Evolutionary conservation across 2,888 invertebrate genomes (phyloP).

Genomic region (Tetranychus truncatus): DNA sequence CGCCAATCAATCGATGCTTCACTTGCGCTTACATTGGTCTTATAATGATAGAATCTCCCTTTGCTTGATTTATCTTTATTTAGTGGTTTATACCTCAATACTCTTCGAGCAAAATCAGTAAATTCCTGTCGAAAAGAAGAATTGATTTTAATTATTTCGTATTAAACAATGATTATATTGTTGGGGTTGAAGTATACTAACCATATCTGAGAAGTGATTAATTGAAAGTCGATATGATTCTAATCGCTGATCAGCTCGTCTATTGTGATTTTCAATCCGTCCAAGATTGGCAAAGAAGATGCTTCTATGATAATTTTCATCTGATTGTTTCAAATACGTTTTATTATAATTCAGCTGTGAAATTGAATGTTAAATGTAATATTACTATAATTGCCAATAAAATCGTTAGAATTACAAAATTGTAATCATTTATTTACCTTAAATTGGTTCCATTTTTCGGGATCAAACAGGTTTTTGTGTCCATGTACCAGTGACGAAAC

Average conservation of each 20-base stretch:
- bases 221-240: constrained; percentile 14
- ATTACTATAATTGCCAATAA: too few species aligned
- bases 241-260: background rate
- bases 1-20: constrained; percentile 56
- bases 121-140: background rate
- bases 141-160: background rate
- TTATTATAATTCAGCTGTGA: constrained; percentile 29
- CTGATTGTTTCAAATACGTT: background rate
- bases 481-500: too few species aligned
- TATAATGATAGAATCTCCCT: background rate
- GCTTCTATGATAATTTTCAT: constrained; percentile 10
- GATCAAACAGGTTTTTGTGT: too few species aligned
- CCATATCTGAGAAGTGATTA: constrained; percentile 15
- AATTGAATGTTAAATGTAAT: background rate
- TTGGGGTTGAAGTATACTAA: background rate
- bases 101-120: background rate
- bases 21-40: background rate
- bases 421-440: too few species aligned
- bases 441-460: too few species aligned
- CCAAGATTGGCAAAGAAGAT: constrained; percentile 15
- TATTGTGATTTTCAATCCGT: constrained; percentile 12
- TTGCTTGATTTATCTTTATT: background rate
- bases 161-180: background rate
- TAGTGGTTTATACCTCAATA: background rate
- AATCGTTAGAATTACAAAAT: too few species aligned